phyloP scores from a whole-genome alignment of 1,140 invertebrate species.

The Trichonephila inaurata region DNA sequence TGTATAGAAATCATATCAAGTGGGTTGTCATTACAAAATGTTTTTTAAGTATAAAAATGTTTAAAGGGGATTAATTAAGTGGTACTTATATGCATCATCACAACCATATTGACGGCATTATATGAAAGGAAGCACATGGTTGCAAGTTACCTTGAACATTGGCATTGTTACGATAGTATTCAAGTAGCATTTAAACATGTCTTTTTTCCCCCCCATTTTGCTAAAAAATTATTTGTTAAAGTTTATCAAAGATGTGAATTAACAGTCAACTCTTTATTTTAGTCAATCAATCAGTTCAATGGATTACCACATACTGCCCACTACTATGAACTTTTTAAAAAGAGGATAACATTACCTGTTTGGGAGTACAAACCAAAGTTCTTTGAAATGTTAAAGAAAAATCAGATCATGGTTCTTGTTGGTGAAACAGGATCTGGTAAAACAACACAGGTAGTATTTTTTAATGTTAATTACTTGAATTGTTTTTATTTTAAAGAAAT shows the following conservation, averaged over 20 bases:
- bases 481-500: too few relatives aligned
- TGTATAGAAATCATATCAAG: too few relatives aligned
- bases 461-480: too few relatives aligned
- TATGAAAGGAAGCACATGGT: too few relatives aligned
- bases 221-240: background rate
- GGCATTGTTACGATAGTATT: background rate
- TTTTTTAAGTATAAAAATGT: too few relatives aligned
- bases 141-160: too few relatives aligned
- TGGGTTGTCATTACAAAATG: too few relatives aligned
- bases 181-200: background rate
- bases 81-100: too few relatives aligned
- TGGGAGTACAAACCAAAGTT: slow-evolving; percentile 99
- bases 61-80: too few relatives aligned
- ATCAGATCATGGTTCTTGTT: slow-evolving; percentile 96
- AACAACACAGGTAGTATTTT: slow-evolving; percentile 89
- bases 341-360: slow-evolving; percentile 95
- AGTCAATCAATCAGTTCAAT: slow-evolving; percentile 85
- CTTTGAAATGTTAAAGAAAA: slow-evolving; percentile 92
- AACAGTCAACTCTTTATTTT: background rate
- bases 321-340: slow-evolving; percentile 81
- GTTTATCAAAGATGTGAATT: background rate
- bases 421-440: slow-evolving; percentile 99
- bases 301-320: slow-evolving; percentile 88
- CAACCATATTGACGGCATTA: too few relatives aligned
- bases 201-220: background rate